Evolutionary conservation across 2,797 vertebrate species (phyloP).

Genomic region (Dicrostonyx torquatus): DNA sequence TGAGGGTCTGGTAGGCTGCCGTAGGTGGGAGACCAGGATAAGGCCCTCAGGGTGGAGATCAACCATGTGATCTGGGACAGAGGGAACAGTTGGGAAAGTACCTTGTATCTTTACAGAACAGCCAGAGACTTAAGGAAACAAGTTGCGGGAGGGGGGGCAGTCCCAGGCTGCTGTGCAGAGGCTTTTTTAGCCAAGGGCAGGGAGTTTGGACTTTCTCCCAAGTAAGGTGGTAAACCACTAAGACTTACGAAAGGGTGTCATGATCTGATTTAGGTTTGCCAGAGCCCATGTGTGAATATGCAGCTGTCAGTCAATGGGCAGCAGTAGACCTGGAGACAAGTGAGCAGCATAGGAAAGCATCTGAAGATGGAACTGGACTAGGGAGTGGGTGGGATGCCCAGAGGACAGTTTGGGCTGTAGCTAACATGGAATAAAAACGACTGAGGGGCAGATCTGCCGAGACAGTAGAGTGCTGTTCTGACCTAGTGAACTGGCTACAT

Average conservation of each 20-base stretch:
- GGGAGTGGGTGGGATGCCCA: neutral
- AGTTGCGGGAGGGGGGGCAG: neutral
- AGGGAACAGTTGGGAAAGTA: neutral
- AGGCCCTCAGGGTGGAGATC: neutral
- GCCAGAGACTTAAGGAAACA: neutral
- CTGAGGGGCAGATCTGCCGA: neutral
- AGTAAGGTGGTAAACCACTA: neutral
- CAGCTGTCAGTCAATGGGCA: neutral
- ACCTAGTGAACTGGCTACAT: neutral
- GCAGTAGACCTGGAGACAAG: neutral
- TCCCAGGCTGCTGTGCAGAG: rapidly evolving
- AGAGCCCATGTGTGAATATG: neutral
- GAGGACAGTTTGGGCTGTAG: neutral
- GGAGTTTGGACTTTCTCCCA: neutral
- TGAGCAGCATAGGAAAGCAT: too few species aligned
- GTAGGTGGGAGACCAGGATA: neutral
- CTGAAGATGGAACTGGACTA: neutral
- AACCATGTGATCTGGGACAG: neutral
- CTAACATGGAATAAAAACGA: neutral
- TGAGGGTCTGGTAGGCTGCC: too few species aligned
- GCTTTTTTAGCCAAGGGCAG: neutral
- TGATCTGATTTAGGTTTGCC: neutral
- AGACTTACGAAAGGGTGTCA: neutral
- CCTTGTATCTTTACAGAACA: neutral
- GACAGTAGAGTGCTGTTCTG: neutral